Base-by-base conservation (phyloP, 2,797 vertebrate genomes). In the Harpagifer antarcticus region DNA sequence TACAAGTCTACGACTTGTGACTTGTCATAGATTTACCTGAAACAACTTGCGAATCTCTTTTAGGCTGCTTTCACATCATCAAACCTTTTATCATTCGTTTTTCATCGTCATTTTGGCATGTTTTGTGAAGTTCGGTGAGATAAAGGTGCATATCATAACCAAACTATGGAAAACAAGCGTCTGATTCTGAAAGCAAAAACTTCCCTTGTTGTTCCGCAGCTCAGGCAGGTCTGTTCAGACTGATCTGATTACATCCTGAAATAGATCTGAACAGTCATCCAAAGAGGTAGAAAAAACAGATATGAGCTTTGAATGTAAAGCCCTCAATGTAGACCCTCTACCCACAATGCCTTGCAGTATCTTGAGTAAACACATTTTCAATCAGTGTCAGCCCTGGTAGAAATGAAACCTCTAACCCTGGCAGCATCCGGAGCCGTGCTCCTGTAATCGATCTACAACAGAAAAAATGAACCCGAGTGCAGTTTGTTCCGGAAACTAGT, bases 341-440 rank as follows among this genome's bases (percentile, higher is more conserved):
- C 81, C 70, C 79, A 74, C 16, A 55, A 69, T 57, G 45, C 82
- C 20, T 60, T 68, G 49, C 60, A 14, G 61, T 17, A 27, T 57
- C 9, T 17, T 8, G 20, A 48, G 54, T 14, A 45, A 78, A 23
- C 52, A 48, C 27, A 15, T 68, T 69, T 79, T 56, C 52, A 59
- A 57, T 70, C 65, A 19, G 5, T 19, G 60, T 1, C 52, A 64
- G 77, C 64, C 64, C 0, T 0, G 1, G 56, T 48, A 43, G 57
- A 71, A 55, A 71, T 65, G 10, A 68, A 72, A 55, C 49, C 58
- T 73, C 17, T 1, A 4, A 79, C 67, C 44, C 11, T 0, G 48
- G 27, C 37, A 10, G 60, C 9, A 0, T 16, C 3, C 3, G 23
- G 20, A 2, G 50, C 52, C 43, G 13, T 3, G 44, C 12, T 72